Percentiles rank a stretch among this genome's conserved stretches.
Evolutionary conservation across 2,113 vertebrate genomes (phyloP).

Genomic region (Catharus bicknelli): DNA sequence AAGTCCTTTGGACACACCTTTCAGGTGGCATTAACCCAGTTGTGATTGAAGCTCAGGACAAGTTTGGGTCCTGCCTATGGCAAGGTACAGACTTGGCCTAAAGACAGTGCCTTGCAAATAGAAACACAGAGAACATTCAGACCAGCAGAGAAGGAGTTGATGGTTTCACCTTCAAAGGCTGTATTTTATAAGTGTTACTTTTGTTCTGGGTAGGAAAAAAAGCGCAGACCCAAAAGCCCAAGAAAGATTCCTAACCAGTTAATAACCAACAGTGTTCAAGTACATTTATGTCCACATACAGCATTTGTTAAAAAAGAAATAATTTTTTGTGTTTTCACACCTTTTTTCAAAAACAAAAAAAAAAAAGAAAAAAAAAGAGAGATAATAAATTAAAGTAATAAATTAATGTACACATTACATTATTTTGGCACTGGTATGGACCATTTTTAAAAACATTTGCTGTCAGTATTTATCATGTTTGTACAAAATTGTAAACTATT

Average conservation of each 20-base stretch:
- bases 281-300: constrained; percentile 69
- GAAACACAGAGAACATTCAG: neutral
- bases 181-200: constrained; percentile 50
- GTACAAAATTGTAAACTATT: constrained; percentile 72
- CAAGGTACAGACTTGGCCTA: neutral
- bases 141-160: constrained; percentile 7
- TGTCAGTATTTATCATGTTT: constrained; percentile 55
- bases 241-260: constrained; percentile 54
- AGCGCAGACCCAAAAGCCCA: neutral
- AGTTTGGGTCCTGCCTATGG: neutral
- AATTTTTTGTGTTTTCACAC: constrained; percentile 1
- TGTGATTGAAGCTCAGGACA: neutral
- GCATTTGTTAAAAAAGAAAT: constrained; percentile 50
- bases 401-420: constrained; percentile 49
- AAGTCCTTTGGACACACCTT: neutral
- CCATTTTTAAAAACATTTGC: constrained; percentile 62
- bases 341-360: neutral
- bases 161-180: constrained; percentile 39
- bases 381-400: constrained; percentile 24
- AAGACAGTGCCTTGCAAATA: neutral
- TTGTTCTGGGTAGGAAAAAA: constrained; percentile 37
- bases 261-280: constrained; percentile 61
- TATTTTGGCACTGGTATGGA: constrained; percentile 57
- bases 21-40: neutral
- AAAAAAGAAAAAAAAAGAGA: neutral